phyloP scores from a whole-genome alignment of 2,888 invertebrate genomes.

The Nephrotoma flavescens region DNA sequence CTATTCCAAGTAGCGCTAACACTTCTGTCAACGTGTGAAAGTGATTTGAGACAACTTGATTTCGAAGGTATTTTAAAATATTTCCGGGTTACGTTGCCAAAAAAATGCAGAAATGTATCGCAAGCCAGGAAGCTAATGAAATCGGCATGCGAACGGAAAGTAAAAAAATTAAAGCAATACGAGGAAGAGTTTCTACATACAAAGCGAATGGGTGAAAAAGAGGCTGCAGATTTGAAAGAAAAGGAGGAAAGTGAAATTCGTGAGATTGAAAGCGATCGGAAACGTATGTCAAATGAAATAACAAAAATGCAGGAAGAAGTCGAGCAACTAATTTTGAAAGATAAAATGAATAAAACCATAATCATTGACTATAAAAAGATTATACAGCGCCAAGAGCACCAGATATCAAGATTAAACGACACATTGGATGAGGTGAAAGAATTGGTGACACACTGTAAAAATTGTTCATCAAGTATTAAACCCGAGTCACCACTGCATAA shows the following conservation, averaged over 20 bases:
- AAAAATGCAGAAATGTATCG: slow-evolving; percentile 87
- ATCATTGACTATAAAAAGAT: slow-evolving; percentile 87
- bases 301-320: slow-evolving; percentile 59
- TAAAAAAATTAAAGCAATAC: slow-evolving; percentile 88
- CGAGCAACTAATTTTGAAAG: slow-evolving; percentile 58
- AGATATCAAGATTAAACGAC: slow-evolving; percentile 50
- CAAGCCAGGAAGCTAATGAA: slow-evolving; percentile 79
- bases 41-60: slow-evolving; percentile 81
- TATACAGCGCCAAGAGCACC: slow-evolving; percentile 72
- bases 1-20: slow-evolving; percentile 94
- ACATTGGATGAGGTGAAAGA: slow-evolving; percentile 47
- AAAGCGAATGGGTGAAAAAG: slow-evolving; percentile 50
- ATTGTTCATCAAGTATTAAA: slow-evolving; percentile 25
- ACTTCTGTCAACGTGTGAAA: slow-evolving; percentile 77
- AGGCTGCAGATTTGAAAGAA: slow-evolving; percentile 49
- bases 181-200: slow-evolving; percentile 75
- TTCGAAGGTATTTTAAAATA: slow-evolving; percentile 97
- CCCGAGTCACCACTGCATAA: slow-evolving; percentile 13
- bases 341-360: slow-evolving; percentile 60
- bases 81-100: slow-evolving; percentile 92
- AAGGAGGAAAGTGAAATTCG: slow-evolving; percentile 40
- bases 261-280: slow-evolving; percentile 33
- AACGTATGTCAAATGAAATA: slow-evolving; percentile 33
- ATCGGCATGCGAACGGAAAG: slow-evolving; percentile 78
- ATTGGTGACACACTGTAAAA: slow-evolving; percentile 37